These are phyloP conservation scores for Vannuccia rotundouncinata DNA, from an alignment of 2,888 invertebrate genomes.

Conservation along the genomic window DNA sequence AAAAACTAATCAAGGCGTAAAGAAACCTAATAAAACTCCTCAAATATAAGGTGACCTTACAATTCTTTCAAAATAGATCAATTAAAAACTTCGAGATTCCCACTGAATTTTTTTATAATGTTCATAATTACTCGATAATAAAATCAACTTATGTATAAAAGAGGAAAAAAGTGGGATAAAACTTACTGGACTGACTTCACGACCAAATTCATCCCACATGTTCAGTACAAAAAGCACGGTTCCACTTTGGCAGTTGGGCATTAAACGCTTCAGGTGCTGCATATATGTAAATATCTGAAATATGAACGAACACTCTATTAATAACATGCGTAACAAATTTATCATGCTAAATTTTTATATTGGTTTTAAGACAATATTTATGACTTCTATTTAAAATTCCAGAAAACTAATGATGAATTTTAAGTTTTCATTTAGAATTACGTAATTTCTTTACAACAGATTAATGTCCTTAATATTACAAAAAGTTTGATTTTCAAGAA, in stretches of 20 bases:
- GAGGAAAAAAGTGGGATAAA: not conserved
- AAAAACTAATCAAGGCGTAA: too few species aligned
- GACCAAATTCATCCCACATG: constrained; percentile 5
- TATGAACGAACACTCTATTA: not conserved
- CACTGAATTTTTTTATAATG: not conserved
- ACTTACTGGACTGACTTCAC: constrained; percentile 8
- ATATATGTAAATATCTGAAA: not conserved
- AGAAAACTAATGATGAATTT: too few species aligned
- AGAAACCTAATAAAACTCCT: too few species aligned
- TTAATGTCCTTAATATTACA: too few species aligned
- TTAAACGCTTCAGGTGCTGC: not conserved
- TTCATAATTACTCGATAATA: not conserved
- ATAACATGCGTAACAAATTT: not conserved
- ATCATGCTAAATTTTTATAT: not conserved
- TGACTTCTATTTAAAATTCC: too few species aligned
- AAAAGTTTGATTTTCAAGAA: too few species aligned
- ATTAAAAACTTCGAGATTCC: not conserved
- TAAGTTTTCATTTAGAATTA: too few species aligned
- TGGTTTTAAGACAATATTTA: too few species aligned
- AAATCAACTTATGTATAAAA: not conserved
- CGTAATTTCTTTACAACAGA: too few species aligned
- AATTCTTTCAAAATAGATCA: not conserved
- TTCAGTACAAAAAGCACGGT: not conserved
- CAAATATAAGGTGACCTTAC: too few species aligned
- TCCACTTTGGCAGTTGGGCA: constrained; percentile 11